Evolutionary conservation across 1,140 invertebrate species (phyloP), one percentile per base, ranked within the genome.

Genomic region (Battus philenor): DNA sequence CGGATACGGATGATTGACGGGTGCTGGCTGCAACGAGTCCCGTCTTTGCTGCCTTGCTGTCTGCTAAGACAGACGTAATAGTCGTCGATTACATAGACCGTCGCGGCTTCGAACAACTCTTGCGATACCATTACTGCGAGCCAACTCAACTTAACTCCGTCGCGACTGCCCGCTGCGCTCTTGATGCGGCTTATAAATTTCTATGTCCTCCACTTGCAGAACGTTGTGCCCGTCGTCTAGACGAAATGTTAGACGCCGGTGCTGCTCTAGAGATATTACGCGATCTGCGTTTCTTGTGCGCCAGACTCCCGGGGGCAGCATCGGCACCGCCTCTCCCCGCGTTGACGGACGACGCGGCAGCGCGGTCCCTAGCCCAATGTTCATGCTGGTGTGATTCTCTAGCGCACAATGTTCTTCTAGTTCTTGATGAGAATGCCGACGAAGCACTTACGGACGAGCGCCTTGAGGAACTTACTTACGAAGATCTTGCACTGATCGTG

Each of bases 141-240:
- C 84, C 88, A 0, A 87, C 91, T 4, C 82, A 88, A 17, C 86
- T 93, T 15, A 88, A 90, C 38, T 90, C 91, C 0, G 88, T 92
- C 1, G 77, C 81, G 0, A 91, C 90, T 0, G 90, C 91, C 5
- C 72, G 92, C 9, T 85, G 86, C 4, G 90, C 92, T 0, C 85
- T 93, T 0, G 89, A 92, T 57, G 90, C 90, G 0, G 90, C 91
- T 3, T 89, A 92, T 58, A 90, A 92, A 48, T 93, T 92, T 54
- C 72, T 91, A 2, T 91, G 91, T 44, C 86, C 88, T 1, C 89
- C 87, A 17, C 78, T 93, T 5, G 89, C 89, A 8, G 75, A 87
- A 31, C 68, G 89, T 6, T 92, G 91, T 41, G 88, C 91, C 1
- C 70, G 86, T 4, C 91, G 90, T 38, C 77, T 93, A 1, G 87